Conservation (phyloP, 2,797 vertebrate species). For the Dendrocincla tyrannina region DNA sequence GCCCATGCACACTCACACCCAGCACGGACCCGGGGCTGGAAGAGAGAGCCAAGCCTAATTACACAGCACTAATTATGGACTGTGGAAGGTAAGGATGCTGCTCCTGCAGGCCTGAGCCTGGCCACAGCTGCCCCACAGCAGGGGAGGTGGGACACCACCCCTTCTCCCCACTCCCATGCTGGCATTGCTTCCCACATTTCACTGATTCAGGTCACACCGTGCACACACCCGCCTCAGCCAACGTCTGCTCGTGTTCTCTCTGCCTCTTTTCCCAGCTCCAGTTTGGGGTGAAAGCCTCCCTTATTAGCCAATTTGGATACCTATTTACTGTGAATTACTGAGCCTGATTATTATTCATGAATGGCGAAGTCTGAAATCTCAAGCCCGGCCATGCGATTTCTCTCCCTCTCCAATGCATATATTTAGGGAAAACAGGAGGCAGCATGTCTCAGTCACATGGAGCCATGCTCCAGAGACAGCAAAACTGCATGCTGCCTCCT, state of each 20-base stretch:
- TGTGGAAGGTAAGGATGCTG: accelerated
- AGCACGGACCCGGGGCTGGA: not conserved
- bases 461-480: not conserved
- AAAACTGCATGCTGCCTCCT: not conserved
- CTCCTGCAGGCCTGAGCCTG: not conserved
- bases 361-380: conserved; percentile 63
- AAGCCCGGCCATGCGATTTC: conserved; percentile 51
- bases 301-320: conserved; percentile 79
- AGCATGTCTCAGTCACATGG: not conserved
- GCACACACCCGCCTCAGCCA: conserved; percentile 7
- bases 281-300: conserved; percentile 78
- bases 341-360: conserved; percentile 81
- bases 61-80: not conserved
- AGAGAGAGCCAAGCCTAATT: not conserved
- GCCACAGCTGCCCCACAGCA: not conserved
- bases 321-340: conserved; percentile 77
- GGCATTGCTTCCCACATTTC: not conserved
- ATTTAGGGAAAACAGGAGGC: conserved; percentile 31
- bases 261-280: conserved; percentile 50
- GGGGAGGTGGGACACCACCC: not conserved
- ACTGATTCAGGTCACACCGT: conserved; percentile 46
- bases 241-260: not conserved
- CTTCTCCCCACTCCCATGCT: not conserved
- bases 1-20: accelerated
- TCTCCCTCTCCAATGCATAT: conserved; percentile 34